Conservation (phyloP, 2,797 vertebrate genomes). For the Cyclura pinguis region DNA sequence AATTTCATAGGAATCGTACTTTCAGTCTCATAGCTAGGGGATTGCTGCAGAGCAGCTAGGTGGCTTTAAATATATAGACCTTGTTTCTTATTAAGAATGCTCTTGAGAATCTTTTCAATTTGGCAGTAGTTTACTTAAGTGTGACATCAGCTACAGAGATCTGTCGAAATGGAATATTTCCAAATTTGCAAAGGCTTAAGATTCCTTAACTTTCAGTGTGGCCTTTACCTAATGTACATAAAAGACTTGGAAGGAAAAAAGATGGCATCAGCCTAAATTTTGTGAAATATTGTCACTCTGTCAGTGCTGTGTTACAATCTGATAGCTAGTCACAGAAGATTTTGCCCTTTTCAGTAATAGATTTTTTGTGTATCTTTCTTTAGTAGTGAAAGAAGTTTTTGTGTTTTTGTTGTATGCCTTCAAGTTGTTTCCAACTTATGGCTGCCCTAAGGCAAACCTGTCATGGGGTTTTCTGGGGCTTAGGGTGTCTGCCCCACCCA, state of each 20-base stretch:
- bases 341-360: too few species aligned
- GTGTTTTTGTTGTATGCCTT: too few species aligned
- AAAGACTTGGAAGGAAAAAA: constrained; percentile 53
- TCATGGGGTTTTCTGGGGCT: too few species aligned
- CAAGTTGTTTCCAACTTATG: too few species aligned
- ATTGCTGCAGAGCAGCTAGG: constrained; percentile 51
- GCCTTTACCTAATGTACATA: constrained; percentile 61
- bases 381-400: not conserved
- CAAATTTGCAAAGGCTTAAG: constrained; percentile 43
- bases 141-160: constrained; percentile 43
- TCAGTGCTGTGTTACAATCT: constrained; percentile 45
- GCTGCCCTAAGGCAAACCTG: too few species aligned
- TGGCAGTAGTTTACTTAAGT: not conserved
- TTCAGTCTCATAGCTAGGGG: constrained; percentile 22
- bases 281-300: constrained; percentile 52
- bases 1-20: constrained; percentile 38
- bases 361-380: not conserved
- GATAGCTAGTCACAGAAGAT: constrained; percentile 54
- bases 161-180: constrained; percentile 57
- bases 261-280: constrained; percentile 55
- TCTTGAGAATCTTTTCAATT: constrained; percentile 25
- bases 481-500: too few species aligned
- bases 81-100: constrained; percentile 21
- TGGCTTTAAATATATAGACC: constrained; percentile 59
- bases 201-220: constrained; percentile 35